Base-by-base conservation (phyloP, 2,113 vertebrate genomes). In the Pedetes capensis region DNA sequence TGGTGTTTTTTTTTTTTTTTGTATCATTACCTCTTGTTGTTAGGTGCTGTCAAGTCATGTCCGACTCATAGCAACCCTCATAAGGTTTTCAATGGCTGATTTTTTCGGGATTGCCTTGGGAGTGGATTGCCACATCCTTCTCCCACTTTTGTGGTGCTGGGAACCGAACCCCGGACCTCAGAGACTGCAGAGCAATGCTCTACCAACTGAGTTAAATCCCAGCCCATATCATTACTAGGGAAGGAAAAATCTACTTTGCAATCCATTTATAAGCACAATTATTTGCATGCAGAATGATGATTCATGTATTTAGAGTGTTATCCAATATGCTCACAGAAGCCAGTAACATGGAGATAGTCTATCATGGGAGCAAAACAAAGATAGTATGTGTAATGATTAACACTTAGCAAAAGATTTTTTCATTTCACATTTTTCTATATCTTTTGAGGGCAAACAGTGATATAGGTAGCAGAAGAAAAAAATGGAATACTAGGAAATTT, bases 251-350 rank as follows among this genome's bases (percentile, higher is more conserved):
- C 17, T 87, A 63, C 17, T 90, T 95, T 74, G 37, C 29, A 93
- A 95, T 86, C 64, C 42, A 17, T 18, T 94, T 94, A 66, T 92
- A 27, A 95, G 90, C 13, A 20, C 44, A 13, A 79, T 66, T 88
- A 47, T 89, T 69, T 95, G 14, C 32, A 13, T 93, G 12, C 6
- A 49, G n/a, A 79, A 93, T 71, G 75, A 44, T 6, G 7, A 17
- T 23, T 61, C 23, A 18, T 89, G 7, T 53, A 72, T 47, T 51
- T 91, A 86, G 61, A 32, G 32, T 86, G 89, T 11, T 83, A 91
- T 86, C 74, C 47, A 85, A 42, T 79, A 85, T 88, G n/a, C 51
- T 39, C 93, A 75, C 39, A 13, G 17, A 74, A 23, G 27, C 14
- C 68, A 75, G 25, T 34, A 51, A 79, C 17, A 57, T 22, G 6